phyloP scores from a whole-genome alignment of 2,113 vertebrate species.

The Ochotona princeps region DNA sequence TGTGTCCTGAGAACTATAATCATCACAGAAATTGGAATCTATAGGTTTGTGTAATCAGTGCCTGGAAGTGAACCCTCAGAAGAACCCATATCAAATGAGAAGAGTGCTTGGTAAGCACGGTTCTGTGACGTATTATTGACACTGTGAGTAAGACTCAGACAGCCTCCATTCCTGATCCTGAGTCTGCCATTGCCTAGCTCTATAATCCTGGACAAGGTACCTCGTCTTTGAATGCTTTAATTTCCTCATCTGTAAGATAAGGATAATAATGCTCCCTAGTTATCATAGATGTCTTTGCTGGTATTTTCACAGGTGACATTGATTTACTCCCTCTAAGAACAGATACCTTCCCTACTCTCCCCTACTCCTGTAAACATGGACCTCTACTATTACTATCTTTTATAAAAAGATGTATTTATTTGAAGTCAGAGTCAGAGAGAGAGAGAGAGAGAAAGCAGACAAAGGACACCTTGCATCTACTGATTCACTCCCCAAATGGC shows the following conservation, averaged over 20 bases:
- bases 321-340: not conserved
- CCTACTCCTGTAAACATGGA: not conserved
- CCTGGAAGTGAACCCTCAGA: not conserved
- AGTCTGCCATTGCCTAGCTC: not conserved
- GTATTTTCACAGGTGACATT: not conserved
- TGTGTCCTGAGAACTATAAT: conserved; percentile 38
- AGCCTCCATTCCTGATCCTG: not conserved
- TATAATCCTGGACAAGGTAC: not conserved
- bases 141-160: not conserved
- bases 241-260: conserved; percentile 30
- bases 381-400: not conserved
- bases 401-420: too few species aligned
- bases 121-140: not conserved
- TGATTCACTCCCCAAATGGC: too few species aligned
- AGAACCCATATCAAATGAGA: conserved; percentile 2
- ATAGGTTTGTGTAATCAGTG: conserved; percentile 10
- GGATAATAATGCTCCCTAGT: not conserved
- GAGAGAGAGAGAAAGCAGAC: too few species aligned
- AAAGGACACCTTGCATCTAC: too few species aligned
- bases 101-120: not conserved
- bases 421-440: too few species aligned
- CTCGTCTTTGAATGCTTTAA: not conserved
- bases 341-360: not conserved
- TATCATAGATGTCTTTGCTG: not conserved
- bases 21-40: not conserved